Evolutionary conservation across 2,888 invertebrate genomes (phyloP).

Genomic region (Tribolium freemani): DNA sequence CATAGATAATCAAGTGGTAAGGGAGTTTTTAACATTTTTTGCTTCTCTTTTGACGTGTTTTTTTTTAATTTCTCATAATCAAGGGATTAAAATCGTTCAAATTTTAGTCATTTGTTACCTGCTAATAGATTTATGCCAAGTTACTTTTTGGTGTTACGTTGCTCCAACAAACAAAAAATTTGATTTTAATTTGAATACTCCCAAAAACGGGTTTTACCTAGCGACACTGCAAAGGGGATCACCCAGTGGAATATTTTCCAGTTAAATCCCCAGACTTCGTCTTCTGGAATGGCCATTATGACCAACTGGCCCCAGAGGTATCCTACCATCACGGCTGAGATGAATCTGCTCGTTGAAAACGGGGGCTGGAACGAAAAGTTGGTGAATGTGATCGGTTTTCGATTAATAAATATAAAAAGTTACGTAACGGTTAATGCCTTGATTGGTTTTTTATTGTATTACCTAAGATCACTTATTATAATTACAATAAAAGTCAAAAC

Average conservation of each 20-base stretch:
- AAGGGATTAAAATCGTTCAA: too few species aligned
- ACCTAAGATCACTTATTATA: neutral
- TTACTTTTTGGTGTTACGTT: too few species aligned
- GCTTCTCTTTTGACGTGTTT: too few species aligned
- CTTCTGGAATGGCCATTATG: constrained; percentile 83
- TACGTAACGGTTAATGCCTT: neutral
- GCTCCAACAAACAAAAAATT: too few species aligned
- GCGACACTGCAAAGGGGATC: constrained; percentile 79
- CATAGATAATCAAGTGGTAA: too few species aligned
- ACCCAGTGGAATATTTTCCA: constrained; percentile 77
- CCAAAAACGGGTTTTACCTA: constrained; percentile 71
- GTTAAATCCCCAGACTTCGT: constrained; percentile 79
- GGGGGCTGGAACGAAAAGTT: constrained; percentile 75
- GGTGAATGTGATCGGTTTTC: neutral
- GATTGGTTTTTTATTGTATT: neutral
- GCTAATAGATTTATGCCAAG: too few species aligned
- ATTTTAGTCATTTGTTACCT: too few species aligned
- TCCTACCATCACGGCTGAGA: constrained; percentile 82
- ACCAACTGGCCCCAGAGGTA: constrained; percentile 86
- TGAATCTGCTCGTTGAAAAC: constrained; percentile 83
- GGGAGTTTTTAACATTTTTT: too few species aligned
- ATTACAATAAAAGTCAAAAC: neutral
- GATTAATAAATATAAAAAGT: neutral
- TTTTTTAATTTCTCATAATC: too few species aligned
- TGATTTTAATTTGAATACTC: too few species aligned